These are phyloP conservation scores for Thalpophila matura DNA, from an alignment of 2,888 invertebrate genomes.

Conservation along the genomic window DNA sequence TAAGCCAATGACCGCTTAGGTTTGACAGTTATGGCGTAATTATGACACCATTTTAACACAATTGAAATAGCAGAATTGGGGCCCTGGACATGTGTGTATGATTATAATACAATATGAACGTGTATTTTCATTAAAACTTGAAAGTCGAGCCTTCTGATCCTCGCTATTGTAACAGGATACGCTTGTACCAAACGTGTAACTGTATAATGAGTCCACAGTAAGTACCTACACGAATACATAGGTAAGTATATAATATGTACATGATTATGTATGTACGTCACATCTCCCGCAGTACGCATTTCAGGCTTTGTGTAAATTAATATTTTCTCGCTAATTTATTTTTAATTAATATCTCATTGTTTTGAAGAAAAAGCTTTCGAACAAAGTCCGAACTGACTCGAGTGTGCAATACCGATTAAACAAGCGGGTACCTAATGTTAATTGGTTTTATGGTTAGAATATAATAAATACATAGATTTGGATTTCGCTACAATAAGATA, in stretches of 20 bases:
- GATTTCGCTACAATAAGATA: background rate
- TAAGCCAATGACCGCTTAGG: too few species aligned
- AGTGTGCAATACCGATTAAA: too few species aligned
- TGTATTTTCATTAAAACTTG: slow-evolving; percentile 23
- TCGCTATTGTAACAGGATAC: slow-evolving; percentile 33
- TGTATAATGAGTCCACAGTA: slow-evolving; percentile 7
- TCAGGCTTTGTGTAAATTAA: background rate
- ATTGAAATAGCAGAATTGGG: too few species aligned
- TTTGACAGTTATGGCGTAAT: too few species aligned
- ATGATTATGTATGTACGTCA: slow-evolving; percentile 2
- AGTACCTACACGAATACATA: background rate
- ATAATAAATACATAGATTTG: background rate
- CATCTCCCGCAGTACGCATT: background rate
- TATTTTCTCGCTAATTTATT: too few species aligned
- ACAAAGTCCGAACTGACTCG: too few species aligned
- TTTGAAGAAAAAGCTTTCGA: background rate
- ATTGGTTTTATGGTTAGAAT: background rate
- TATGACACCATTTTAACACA: too few species aligned
- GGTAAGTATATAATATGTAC: background rate
- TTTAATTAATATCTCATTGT: background rate
- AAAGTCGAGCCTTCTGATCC: slow-evolving; percentile 18
- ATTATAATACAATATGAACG: too few species aligned
- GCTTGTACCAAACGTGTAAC: slow-evolving; percentile 9
- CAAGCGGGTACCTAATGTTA: background rate
- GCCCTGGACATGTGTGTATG: too few species aligned